Evolutionary conservation across 2,797 vertebrate genomes (phyloP).

Genomic region (Clarias platycephalus): DNA sequence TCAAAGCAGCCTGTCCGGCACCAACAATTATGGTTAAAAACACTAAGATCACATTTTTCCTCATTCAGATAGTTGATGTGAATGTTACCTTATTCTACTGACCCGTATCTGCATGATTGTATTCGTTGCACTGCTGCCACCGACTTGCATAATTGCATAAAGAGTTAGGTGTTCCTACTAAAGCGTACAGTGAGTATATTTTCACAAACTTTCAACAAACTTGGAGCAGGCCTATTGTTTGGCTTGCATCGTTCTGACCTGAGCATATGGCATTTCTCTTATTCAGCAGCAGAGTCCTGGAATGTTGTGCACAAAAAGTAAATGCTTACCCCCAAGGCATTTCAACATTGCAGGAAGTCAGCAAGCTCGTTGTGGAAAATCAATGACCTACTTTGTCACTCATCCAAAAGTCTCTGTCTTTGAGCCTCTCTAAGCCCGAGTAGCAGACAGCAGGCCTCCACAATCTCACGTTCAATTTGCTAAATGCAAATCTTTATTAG

Average conservation of each 20-base stretch:
- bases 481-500: neutral
- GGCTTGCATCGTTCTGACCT: constrained; percentile 36
- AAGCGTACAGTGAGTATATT: neutral
- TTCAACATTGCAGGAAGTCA: constrained; percentile 49
- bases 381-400: constrained; percentile 39
- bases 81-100: neutral
- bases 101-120: neutral
- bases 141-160: neutral
- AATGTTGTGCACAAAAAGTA: constrained; percentile 34
- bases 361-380: constrained; percentile 50
- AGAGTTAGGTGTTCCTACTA: neutral
- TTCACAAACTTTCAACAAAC: constrained; percentile 42
- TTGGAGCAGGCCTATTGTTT: constrained; percentile 51
- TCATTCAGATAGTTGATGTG: neutral
- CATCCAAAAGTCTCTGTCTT: constrained; percentile 35
- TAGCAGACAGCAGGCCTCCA: constrained; percentile 39
- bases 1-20: neutral
- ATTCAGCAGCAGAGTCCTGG: constrained; percentile 50
- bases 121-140: neutral
- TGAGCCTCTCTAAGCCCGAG: constrained; percentile 28
- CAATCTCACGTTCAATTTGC: constrained; percentile 11
- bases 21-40: neutral
- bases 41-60: neutral
- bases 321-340: constrained; percentile 52
- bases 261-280: constrained; percentile 56